Conservation (phyloP, 2,888 invertebrate species). For the Operophtera brumata region DNA sequence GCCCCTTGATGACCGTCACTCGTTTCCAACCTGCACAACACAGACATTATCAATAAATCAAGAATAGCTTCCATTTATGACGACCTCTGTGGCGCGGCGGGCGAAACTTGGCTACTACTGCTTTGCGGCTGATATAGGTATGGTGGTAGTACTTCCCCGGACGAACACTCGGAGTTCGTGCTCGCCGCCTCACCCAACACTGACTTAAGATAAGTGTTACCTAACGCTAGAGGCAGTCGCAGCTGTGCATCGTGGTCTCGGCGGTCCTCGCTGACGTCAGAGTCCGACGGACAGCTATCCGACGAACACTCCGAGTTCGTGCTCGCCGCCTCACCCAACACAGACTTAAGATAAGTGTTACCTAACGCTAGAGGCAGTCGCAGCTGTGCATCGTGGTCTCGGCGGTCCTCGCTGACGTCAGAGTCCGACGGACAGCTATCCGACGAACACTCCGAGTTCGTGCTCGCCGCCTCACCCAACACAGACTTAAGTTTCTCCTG, state of each 20-base stretch:
- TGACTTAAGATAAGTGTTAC: slow-evolving; percentile 66
- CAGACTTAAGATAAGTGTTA: slow-evolving; percentile 66
- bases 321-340: slow-evolving; percentile 68
- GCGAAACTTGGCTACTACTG: too few relatives aligned
- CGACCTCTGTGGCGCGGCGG: too few relatives aligned
- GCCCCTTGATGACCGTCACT: slow-evolving; percentile 93
- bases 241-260: slow-evolving; percentile 60
- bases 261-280: slow-evolving; percentile 64
- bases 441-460: slow-evolving; percentile 72
- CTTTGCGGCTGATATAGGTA: too few relatives aligned
- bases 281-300: slow-evolving; percentile 72
- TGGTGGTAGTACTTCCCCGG: too few relatives aligned
- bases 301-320: slow-evolving; percentile 74
- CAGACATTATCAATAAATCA: not conserved
- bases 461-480: slow-evolving; percentile 68
- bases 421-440: slow-evolving; percentile 74
- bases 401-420: slow-evolving; percentile 63
- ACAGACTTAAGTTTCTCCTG: slow-evolving; percentile 74
- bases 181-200: slow-evolving; percentile 68
- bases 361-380: slow-evolving; percentile 49
- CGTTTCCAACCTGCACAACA: slow-evolving; percentile 89
- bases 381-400: slow-evolving; percentile 59
- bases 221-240: slow-evolving; percentile 49
- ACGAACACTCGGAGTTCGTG: slow-evolving; percentile 72
- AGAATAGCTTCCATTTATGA: too few relatives aligned